Conservation (phyloP, 2,797 vertebrate species). For the Ispidina picta region DNA sequence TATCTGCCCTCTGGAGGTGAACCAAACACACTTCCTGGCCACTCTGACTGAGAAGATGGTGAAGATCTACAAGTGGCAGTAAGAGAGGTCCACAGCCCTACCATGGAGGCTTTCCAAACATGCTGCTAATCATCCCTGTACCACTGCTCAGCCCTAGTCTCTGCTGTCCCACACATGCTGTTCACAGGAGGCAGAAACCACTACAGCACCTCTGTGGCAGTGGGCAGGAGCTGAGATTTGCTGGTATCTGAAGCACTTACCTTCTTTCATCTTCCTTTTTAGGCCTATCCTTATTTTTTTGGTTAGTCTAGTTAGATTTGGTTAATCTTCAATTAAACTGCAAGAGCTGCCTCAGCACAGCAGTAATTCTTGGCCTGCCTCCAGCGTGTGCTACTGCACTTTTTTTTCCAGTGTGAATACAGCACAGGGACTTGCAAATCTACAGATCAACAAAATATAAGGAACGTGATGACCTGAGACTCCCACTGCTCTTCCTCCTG, state of each 20-base stretch:
- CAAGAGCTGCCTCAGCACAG: neutral
- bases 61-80: conserved; percentile 93
- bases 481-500: neutral
- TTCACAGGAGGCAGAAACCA: neutral
- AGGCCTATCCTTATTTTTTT: neutral
- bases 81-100: neutral
- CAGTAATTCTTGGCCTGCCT: neutral
- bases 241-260: neutral
- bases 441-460: neutral
- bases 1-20: conserved; percentile 88
- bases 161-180: neutral
- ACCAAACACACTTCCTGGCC: conserved; percentile 86
- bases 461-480: neutral
- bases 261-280: neutral
- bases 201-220: neutral
- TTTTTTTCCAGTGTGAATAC: neutral
- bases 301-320: neutral
- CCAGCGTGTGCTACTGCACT: neutral
- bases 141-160: neutral
- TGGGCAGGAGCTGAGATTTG: neutral
- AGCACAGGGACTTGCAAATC: neutral
- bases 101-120: neutral
- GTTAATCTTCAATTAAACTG: neutral
- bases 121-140: neutral
- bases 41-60: conserved; percentile 92